A percentile compares a stretch with the other conserved stretches of the same genome.
phyloP scores from a whole-genome alignment of 1,140 invertebrate genomes.

The Anadara kagoshimensis region DNA sequence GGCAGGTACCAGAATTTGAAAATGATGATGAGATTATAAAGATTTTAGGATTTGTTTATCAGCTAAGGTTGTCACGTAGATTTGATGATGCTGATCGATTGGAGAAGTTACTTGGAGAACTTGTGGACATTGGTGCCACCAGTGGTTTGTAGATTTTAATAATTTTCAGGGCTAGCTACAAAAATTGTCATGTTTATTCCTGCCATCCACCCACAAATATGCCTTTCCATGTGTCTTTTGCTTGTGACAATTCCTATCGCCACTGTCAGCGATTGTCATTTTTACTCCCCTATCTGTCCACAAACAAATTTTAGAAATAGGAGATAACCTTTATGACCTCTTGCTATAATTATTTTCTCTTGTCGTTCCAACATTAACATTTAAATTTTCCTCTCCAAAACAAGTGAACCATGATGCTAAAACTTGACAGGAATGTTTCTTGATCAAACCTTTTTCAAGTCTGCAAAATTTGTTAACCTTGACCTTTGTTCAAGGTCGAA shows the following conservation, averaged over 20 bases:
- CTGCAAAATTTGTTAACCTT: too few relatives aligned
- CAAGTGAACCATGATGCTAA: too few relatives aligned
- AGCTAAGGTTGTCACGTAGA: conserved; percentile 42
- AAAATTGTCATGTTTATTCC: background rate
- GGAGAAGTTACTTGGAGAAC: conserved; percentile 43
- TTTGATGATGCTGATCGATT: conserved; percentile 61
- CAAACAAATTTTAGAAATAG: too few relatives aligned
- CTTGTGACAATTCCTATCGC: background rate
- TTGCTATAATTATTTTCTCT: too few relatives aligned
- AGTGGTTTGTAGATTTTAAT: conserved; percentile 4
- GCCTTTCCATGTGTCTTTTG: background rate
- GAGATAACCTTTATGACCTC: too few relatives aligned
- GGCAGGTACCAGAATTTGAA: conserved; percentile 11
- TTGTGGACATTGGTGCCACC: conserved; percentile 15
- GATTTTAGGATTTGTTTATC: conserved; percentile 41
- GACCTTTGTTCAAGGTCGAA: too few relatives aligned
- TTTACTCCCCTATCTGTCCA: too few relatives aligned
- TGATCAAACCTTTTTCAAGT: too few relatives aligned
- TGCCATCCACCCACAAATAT: background rate
- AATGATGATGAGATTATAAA: conserved; percentile 29
- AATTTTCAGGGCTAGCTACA: background rate
- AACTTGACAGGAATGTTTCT: too few relatives aligned
- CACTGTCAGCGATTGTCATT: background rate
- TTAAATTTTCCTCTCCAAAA: too few relatives aligned
- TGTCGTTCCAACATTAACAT: too few relatives aligned